Conservation (phyloP, 2,113 vertebrate species). For the Oceanodroma tethys region DNA sequence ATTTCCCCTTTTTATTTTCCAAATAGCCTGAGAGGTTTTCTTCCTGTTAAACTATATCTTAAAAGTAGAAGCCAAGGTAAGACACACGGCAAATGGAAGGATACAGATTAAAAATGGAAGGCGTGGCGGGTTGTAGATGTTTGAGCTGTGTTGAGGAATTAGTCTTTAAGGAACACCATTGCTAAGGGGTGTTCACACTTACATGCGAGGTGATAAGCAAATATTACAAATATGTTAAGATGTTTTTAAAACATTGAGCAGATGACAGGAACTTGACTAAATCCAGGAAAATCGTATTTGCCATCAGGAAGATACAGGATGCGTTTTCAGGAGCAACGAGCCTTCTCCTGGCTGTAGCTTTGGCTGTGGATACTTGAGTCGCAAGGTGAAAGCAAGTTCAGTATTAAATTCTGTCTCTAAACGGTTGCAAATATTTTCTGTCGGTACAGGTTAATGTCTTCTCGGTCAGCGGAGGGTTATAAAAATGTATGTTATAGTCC, state of each 20-base stretch:
- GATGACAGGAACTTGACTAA: neutral
- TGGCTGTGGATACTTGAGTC: neutral
- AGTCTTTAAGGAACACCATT: neutral
- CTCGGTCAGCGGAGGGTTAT: neutral
- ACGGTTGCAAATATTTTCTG: neutral
- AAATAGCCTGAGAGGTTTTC: neutral
- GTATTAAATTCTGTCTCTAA: neutral
- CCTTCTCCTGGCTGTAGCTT: neutral
- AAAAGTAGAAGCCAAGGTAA: slow-evolving; percentile 51
- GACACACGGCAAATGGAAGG: neutral
- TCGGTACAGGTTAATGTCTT: neutral
- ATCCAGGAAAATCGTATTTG: neutral
- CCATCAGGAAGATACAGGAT: neutral
- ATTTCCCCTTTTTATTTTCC: slow-evolving; percentile 23
- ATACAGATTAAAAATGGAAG: neutral
- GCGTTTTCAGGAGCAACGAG: accelerated
- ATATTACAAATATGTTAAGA: neutral
- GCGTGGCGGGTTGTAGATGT: neutral
- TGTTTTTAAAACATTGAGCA: neutral
- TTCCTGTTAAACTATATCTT: slow-evolving; percentile 13
- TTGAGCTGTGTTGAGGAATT: neutral
- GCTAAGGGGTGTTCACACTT: neutral
- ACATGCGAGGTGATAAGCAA: neutral
- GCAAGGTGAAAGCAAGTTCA: neutral
- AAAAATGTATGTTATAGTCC: neutral